These are phyloP conservation scores for Clarias batrachus DNA, from an alignment of 2,113 vertebrate genomes.

Conservation along the genomic window DNA sequence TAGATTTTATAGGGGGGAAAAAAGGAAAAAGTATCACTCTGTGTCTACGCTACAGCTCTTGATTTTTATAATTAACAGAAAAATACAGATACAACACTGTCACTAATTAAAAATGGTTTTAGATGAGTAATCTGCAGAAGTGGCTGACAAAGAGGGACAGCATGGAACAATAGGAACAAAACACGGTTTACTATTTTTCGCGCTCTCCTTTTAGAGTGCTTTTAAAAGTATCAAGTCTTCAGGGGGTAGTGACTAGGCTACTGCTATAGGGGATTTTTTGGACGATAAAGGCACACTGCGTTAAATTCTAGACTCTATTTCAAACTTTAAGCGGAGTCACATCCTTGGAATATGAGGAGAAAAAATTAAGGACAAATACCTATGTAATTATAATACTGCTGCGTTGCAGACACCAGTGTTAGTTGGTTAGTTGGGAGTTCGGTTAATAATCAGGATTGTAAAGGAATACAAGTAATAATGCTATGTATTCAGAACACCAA, in stretches of 20 bases:
- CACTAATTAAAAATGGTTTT: not conserved
- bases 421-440: not conserved
- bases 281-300: not conserved
- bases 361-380: not conserved
- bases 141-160: not conserved
- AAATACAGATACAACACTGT: not conserved
- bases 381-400: not conserved
- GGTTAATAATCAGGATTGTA: not conserved
- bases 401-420: not conserved
- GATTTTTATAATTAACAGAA: slow-evolving; percentile 21
- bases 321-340: not conserved
- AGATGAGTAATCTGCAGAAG: not conserved
- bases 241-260: not conserved
- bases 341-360: not conserved
- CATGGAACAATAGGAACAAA: not conserved
- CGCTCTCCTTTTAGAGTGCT: not conserved
- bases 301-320: not conserved
- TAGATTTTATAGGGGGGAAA: slow-evolving; percentile 31
- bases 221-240: not conserved
- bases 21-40: slow-evolving; percentile 15
- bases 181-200: not conserved
- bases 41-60: not conserved
- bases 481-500: not conserved
- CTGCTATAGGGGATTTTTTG: not conserved
- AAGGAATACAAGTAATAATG: not conserved